Percentiles rank a stretch among this genome's conserved stretches.
These are phyloP conservation scores for Zosterops japonicus DNA, from an alignment of 2,113 vertebrate genomes.

Conservation along the genomic window DNA sequence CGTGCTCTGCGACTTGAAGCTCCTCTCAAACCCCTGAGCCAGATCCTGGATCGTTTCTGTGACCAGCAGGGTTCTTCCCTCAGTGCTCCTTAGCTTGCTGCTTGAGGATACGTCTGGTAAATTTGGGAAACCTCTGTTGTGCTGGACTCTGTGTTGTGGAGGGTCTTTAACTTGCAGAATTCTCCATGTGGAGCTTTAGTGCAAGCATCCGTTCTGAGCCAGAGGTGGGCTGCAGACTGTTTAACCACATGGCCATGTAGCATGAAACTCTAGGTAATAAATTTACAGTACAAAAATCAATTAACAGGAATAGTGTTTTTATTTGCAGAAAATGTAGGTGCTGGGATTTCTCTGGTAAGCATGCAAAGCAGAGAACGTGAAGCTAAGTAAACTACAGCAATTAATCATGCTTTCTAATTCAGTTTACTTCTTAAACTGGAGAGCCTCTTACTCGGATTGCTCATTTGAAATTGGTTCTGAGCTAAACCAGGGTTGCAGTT, in stretches of 20 bases:
- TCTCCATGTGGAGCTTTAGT: not conserved
- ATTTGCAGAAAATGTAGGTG: slow-evolving; percentile 9
- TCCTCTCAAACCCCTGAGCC: not conserved
- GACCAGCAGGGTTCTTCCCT: not conserved
- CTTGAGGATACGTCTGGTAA: not conserved
- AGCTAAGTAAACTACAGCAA: slow-evolving; percentile 16
- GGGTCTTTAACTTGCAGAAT: not conserved
- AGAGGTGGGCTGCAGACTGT: not conserved
- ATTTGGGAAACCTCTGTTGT: not conserved
- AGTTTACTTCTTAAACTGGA: slow-evolving; percentile 4
- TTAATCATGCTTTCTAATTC: slow-evolving; percentile 31
- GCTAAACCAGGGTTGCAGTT: not conserved
- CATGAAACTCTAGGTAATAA: not conserved
- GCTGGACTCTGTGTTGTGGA: not conserved
- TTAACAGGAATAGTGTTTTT: slow-evolving; percentile 10
- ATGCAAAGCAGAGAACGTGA: slow-evolving; percentile 1
- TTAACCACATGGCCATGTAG: not conserved
- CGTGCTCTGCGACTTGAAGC: not conserved
- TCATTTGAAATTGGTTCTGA: slow-evolving; percentile 22
- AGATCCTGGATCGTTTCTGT: not conserved
- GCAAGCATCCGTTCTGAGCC: accelerated
- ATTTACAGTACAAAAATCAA: slow-evolving; percentile 29
- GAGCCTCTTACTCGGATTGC: not conserved
- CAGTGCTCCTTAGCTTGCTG: accelerated
- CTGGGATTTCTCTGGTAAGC: not conserved